Conservation (phyloP, 2,113 vertebrate species). For the Fregata magnificens region DNA sequence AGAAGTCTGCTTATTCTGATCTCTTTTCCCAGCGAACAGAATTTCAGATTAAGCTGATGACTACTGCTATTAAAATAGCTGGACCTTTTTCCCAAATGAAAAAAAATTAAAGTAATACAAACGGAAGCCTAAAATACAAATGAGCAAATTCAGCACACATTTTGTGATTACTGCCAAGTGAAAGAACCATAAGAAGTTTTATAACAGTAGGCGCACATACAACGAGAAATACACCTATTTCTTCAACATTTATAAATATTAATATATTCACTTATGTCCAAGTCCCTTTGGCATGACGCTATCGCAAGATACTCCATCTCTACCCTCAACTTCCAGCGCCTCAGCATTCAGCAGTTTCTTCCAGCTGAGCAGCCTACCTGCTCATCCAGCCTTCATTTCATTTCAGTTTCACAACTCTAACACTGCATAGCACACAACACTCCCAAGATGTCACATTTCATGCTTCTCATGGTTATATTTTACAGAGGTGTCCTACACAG, state of each 20-base stretch:
- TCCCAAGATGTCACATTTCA: not conserved
- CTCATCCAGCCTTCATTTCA: not conserved
- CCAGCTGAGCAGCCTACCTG: not conserved
- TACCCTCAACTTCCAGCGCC: not conserved
- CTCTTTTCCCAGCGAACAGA: not conserved
- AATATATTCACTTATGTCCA: not conserved
- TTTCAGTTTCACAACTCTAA: not conserved
- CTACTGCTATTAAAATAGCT: not conserved
- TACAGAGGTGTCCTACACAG: not conserved
- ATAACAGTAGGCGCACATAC: not conserved
- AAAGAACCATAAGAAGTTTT: not conserved
- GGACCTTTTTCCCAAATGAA: not conserved
- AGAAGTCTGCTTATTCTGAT: not conserved
- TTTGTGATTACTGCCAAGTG: not conserved
- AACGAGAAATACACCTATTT: not conserved
- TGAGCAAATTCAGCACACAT: not conserved
- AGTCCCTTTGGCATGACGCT: not conserved
- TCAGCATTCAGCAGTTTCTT: not conserved
- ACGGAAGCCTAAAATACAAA: not conserved
- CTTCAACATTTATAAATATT: not conserved
- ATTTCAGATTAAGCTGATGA: not conserved
- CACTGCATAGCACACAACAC: fast-evolving
- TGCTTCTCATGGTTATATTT: not conserved
- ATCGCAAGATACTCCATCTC: not conserved
- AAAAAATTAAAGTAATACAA: not conserved